Base-by-base conservation (phyloP, 2,797 vertebrate genomes). In the Loriculus beryllinus region DNA sequence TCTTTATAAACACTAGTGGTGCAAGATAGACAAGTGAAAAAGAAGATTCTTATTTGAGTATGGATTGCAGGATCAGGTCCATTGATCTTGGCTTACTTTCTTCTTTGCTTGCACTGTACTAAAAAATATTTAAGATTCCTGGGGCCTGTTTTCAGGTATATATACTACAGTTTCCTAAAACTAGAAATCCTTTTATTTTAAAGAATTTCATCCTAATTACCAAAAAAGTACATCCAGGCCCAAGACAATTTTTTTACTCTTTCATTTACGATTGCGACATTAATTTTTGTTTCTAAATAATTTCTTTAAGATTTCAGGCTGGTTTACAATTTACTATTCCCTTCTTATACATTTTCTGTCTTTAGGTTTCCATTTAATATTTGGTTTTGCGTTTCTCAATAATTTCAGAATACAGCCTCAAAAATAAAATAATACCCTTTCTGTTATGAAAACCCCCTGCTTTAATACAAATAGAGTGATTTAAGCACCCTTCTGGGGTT, bases 401-500 rank as follows among this genome's bases (percentile, higher is more conserved):
- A 57, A 86, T 89, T 92, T 86, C 70, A 88, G 90, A 93, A 80
- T 52, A 64, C 64, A 91, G 91, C 42, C 37, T 92, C 63, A 88
- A 74, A 94, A 94, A 92, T 84, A 82, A 96, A 93, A 94, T 87
- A 71, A 91, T 79, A 82, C n/a, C 28, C 60, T 92, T 88, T 93
- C 68, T 79, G 67, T 60, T 86, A 83, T 15, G 21, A 96, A 95
- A 80, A 49, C 57, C 49, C 59, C 52, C 68, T 88, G 72, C 94
- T 82, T 79, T 93, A 95, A 83, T 52, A 86, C 83, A 93, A 88
- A 94, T 92, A 93, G 43, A 86, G 91, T 60, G 82, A 88, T 95
- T 93, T 91, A 92, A 97, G 70, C 74, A 88, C 56, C 35, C 84
- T 65, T 90, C 70, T 92, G 91, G 77, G 94, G 78, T 78, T 90